Percentiles rank a stretch among this genome's conserved stretches.
Evolutionary conservation across 2,888 invertebrate genomes (phyloP).

Genomic region (Diachrysia chrysitis): DNA sequence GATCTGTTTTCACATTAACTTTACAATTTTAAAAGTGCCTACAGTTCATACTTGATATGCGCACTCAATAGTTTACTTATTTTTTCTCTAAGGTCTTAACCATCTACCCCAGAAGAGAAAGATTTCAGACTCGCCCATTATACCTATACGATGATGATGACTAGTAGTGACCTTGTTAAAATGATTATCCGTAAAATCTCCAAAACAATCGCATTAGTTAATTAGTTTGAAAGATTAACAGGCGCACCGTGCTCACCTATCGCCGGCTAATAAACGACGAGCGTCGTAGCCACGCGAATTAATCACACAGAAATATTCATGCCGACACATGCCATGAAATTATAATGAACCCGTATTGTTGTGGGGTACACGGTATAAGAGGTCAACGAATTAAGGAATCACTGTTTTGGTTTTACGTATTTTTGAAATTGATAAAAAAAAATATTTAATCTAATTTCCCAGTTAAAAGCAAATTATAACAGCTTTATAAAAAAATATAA

Average conservation of each 20-base stretch:
- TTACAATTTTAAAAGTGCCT: too few species aligned
- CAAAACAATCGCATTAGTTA: constrained; percentile 37
- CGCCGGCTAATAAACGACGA: constrained; percentile 77
- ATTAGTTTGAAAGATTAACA: constrained; percentile 51
- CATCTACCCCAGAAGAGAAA: too few species aligned
- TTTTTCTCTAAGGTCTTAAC: too few species aligned
- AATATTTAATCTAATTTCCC: too few species aligned
- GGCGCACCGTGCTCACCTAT: constrained; percentile 59
- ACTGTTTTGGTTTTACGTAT: not conserved
- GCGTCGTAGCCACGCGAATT: constrained; percentile 78
- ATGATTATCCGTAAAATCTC: constrained; percentile 18
- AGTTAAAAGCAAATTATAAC: too few species aligned
- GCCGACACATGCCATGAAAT: constrained; percentile 87
- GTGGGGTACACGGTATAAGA: constrained; percentile 49
- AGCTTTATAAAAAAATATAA: too few species aligned
- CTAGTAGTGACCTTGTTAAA: not conserved
- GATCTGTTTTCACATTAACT: too few species aligned
- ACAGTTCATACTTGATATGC: too few species aligned
- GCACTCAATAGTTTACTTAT: too few species aligned
- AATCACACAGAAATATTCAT: constrained; percentile 88
- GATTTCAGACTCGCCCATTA: too few species aligned
- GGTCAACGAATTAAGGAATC: constrained; percentile 42
- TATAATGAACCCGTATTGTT: constrained; percentile 83
- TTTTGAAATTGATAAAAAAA: too few species aligned
- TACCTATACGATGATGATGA: too few species aligned